Base-by-base conservation (phyloP, 2,888 invertebrate species). In the Oscheius myriophilus region DNA sequence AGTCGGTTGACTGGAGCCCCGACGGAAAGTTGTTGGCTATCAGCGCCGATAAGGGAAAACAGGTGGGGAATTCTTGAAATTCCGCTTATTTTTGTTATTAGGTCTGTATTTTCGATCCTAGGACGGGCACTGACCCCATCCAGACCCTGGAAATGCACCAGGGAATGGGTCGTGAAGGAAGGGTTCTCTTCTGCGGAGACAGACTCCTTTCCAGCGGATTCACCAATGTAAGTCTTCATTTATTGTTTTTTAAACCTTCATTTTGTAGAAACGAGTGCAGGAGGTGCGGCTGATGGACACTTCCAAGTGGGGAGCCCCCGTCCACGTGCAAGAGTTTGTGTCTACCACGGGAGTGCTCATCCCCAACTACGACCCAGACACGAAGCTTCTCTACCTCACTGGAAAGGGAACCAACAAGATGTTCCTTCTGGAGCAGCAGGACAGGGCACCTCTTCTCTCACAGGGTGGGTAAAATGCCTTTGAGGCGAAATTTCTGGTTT, bases 311-410 rank as follows among this genome's bases (percentile, higher is more conserved):
- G 75, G 72, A 69, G 53, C 74, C 0, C 76, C 78, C 1, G 67
- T 78, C 21, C 75, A 76, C 52, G 69, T 41, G 16, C 72, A 76
- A 39, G 78, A 76, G 53, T 78, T 75, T 49, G 73, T 75, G 43
- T 76, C 78, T 4, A 76, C 76, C 14, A 78, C 78, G 3, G 78
- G 91, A 39, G 92, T 95, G 71, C 89, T 96, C 73, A 94, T 96
- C 91, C 96, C 96, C 0, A 89, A 96, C 7, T 95, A 91, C 87
- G 96, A 96, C 88, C 89, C 92, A 16, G 96, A 96, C 86, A 96
- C 96, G 49, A 93, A 93, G 82, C 95, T 96, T 94, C 90, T 96
- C 71, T 95, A 96, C 89, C 89, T 96, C 69, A 93, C 93, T 66
- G 96, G 95, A 49, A 95, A 88, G 84, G 88, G 94, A 9, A 96